Evolutionary conservation across 2,113 vertebrate species (phyloP).

Genomic region (Progne subis): DNA sequence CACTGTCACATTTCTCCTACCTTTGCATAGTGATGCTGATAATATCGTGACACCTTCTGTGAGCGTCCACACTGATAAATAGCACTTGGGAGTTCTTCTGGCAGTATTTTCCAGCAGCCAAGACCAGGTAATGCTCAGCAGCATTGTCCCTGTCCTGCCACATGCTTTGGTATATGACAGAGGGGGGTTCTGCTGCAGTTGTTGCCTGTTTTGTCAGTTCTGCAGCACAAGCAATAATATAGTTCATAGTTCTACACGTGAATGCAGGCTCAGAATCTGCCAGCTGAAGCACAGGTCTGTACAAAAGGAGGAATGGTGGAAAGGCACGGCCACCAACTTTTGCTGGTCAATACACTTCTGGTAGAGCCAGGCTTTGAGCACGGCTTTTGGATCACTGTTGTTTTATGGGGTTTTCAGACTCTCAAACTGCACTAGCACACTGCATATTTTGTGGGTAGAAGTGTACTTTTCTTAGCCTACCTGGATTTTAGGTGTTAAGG

Average conservation of each 20-base stretch:
- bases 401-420: neutral
- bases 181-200: neutral
- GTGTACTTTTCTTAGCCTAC: neutral
- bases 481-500: neutral
- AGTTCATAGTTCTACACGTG: neutral
- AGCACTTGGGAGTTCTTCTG: neutral
- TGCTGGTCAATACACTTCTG: neutral
- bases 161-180: neutral
- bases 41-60: neutral
- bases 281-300: neutral
- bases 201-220: neutral
- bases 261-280: neutral
- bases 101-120: neutral
- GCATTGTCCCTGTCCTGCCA: neutral
- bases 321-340: neutral
- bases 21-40: neutral
- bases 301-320: neutral
- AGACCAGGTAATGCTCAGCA: neutral
- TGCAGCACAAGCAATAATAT: neutral
- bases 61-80: neutral
- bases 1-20: fast-evolving
- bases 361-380: neutral
- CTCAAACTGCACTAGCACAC: neutral
- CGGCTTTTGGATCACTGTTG: neutral
- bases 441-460: neutral